Percentiles rank a stretch among this genome's conserved stretches.
These are phyloP conservation scores for Andrena marginata DNA, from an alignment of 2,888 invertebrate species.

Conservation along the genomic window DNA sequence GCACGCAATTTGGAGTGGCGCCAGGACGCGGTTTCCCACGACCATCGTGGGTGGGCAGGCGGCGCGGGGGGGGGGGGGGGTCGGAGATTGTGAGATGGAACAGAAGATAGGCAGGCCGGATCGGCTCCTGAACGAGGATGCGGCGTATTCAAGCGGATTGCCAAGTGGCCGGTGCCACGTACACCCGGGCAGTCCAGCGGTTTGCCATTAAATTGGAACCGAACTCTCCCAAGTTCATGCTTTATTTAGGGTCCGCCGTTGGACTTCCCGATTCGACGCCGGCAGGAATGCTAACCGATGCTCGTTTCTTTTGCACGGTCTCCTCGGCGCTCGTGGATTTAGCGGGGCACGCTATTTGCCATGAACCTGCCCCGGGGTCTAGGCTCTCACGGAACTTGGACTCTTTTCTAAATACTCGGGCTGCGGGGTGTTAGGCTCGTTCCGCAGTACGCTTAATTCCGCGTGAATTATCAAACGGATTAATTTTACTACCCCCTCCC, in stretches of 20 bases:
- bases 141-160: conserved; percentile 72
- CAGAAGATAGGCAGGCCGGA: conserved; percentile 73
- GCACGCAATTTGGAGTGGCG: conserved; percentile 73
- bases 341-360: too few species aligned
- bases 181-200: conserved; percentile 50
- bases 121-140: conserved; percentile 68
- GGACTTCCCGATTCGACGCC: conserved; percentile 47
- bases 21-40: conserved; percentile 74
- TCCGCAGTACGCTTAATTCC: too few species aligned
- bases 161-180: conserved; percentile 67
- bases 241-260: conserved; percentile 55
- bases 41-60: conserved; percentile 64
- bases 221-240: conserved; percentile 58
- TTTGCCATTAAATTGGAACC: conserved; percentile 64
- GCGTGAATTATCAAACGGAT: too few species aligned
- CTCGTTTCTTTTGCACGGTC: conserved; percentile 9
- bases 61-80: conserved; percentile 15
- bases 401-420: too few species aligned
- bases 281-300: conserved; percentile 23
- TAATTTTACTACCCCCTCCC: too few species aligned
- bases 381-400: too few species aligned
- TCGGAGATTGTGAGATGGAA: conserved; percentile 71
- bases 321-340: too few species aligned
- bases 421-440: too few species aligned
- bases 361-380: too few species aligned